These are phyloP conservation scores for Gadus chalcogrammus DNA, from an alignment of 2,113 vertebrate genomes.

Conservation along the genomic window DNA sequence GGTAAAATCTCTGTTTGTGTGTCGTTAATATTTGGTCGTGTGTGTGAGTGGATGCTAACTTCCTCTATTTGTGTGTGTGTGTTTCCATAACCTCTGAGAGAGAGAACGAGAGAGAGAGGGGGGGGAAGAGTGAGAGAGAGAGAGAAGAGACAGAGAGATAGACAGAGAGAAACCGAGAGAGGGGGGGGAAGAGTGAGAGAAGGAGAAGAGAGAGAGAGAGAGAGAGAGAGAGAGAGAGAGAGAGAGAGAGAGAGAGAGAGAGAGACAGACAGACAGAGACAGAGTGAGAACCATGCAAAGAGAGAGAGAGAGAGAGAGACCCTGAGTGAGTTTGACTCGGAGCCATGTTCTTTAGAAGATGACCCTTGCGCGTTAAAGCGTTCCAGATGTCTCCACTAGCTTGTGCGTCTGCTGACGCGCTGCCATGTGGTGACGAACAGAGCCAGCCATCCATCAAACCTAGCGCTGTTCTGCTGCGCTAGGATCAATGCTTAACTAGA, in stretches of 20 bases:
- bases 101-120: too few relatives aligned
- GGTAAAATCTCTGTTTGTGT: too few relatives aligned
- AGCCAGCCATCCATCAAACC: conserved; percentile 21
- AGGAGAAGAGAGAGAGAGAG: neutral
- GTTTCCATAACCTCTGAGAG: too few relatives aligned
- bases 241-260: too few relatives aligned
- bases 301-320: neutral
- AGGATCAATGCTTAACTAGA: neutral
- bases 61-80: too few relatives aligned
- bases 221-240: neutral
- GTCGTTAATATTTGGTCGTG: too few relatives aligned
- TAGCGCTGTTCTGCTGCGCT: neutral
- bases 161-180: too few relatives aligned
- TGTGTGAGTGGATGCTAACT: too few relatives aligned
- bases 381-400: conserved; percentile 54
- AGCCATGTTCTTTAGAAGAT: conserved; percentile 10
- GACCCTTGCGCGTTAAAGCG: conserved; percentile 41
- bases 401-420: conserved; percentile 16
- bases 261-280: too few relatives aligned
- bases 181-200: neutral
- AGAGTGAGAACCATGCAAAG: too few relatives aligned
- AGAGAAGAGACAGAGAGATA: neutral
- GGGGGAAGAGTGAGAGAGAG: too few relatives aligned
- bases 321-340: neutral
- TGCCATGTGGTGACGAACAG: conserved; percentile 17